Evolutionary conservation across 2,888 invertebrate species (phyloP).

Genomic region (Formica aserva): DNA sequence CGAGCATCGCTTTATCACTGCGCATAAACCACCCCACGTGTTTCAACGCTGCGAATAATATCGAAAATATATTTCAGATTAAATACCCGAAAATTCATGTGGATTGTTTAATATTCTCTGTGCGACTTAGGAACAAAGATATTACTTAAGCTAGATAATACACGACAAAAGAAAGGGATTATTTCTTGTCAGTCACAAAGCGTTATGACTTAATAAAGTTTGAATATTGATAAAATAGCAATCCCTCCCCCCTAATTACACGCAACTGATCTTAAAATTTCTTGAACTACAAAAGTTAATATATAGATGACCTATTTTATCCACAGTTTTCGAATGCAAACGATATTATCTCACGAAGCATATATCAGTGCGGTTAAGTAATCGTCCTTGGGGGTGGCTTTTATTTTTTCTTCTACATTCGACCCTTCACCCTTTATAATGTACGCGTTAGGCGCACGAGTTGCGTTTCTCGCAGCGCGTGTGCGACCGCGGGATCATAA

Average conservation of each 20-base stretch:
- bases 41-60: background rate
- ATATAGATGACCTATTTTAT: background rate
- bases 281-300: background rate
- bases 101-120: background rate
- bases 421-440: conserved; percentile 67
- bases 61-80: background rate
- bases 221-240: conserved; percentile 32
- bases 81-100: conserved; percentile 13
- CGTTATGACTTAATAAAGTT: background rate
- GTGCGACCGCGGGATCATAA: conserved; percentile 80
- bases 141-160: background rate
- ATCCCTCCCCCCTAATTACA: background rate
- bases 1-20: conserved; percentile 73
- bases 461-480: conserved; percentile 78
- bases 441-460: conserved; percentile 79
- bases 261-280: conserved; percentile 2
- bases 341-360: background rate
- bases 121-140: background rate
- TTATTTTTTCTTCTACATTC: conserved; percentile 68
- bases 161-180: background rate
- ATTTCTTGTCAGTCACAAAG: background rate
- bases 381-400: conserved; percentile 57
- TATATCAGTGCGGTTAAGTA: background rate
- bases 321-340: conserved; percentile 1
- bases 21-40: conserved; percentile 37